These are phyloP conservation scores for Lasioglossum morio DNA, from an alignment of 2,888 invertebrate species.

Conservation along the genomic window DNA sequence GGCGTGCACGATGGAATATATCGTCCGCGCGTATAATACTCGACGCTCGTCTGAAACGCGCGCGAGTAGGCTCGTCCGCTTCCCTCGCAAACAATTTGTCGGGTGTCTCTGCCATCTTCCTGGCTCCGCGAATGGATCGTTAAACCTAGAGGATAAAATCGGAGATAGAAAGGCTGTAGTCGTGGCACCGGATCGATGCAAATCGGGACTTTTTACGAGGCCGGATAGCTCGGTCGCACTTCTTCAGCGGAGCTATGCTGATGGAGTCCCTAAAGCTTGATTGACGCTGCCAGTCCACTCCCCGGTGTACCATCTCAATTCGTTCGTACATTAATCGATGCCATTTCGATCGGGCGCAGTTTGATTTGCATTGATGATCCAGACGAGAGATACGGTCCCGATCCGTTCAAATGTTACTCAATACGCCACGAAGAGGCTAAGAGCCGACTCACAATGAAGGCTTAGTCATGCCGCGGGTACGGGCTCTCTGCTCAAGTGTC, in stretches of 20 bases:
- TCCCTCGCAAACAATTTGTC: not conserved
- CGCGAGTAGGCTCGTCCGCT: not conserved
- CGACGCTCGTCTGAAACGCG: not conserved
- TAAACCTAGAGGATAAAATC: not conserved
- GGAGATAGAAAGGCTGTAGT: not conserved
- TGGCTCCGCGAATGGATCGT: not conserved
- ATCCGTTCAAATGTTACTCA: constrained; percentile 34
- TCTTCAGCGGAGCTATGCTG: not conserved
- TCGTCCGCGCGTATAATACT: constrained; percentile 46
- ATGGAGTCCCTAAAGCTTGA: constrained; percentile 37
- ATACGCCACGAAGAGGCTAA: constrained; percentile 19
- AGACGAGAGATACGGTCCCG: constrained; percentile 6
- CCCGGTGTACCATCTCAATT: constrained; percentile 37
- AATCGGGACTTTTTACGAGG: constrained; percentile 1
- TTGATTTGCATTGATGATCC: constrained; percentile 32
- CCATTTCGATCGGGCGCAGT: constrained; percentile 13
- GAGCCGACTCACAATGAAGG: constrained; percentile 27
- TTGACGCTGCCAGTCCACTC: constrained; percentile 36
- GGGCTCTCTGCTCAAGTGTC: not conserved
- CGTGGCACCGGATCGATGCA: not conserved
- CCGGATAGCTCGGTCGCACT: not conserved
- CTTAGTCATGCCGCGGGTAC: constrained; percentile 35
- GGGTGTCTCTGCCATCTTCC: not conserved
- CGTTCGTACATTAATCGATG: constrained; percentile 43
- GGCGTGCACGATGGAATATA: constrained; percentile 62